phyloP scores from a whole-genome alignment of 2,113 vertebrate genomes.

The Trachemys scripta region DNA sequence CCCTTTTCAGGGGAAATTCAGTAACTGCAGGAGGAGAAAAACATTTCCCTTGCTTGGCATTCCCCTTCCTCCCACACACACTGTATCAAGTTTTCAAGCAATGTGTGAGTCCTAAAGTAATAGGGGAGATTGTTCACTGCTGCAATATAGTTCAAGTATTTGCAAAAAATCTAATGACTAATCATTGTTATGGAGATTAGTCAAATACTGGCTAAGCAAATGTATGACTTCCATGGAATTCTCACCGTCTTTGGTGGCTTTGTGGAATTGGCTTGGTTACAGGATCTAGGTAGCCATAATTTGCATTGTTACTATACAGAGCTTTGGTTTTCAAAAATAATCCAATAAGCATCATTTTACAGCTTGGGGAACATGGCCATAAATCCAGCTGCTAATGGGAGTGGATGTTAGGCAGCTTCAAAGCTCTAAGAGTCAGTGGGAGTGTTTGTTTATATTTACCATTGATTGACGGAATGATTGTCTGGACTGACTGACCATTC shows the following conservation, averaged over 20 bases:
- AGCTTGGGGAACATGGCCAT: neutral
- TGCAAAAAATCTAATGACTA: neutral
- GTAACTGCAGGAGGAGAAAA: neutral
- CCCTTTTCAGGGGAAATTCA: neutral
- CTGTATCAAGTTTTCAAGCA: neutral
- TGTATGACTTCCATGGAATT: neutral
- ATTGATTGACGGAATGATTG: neutral
- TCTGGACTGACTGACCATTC: neutral
- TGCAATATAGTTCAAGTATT: neutral
- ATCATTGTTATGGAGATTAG: neutral
- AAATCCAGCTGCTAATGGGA: neutral
- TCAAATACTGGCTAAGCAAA: neutral
- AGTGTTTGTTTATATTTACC: neutral
- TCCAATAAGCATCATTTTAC: neutral
- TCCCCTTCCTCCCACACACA: neutral
- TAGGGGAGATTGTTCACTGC: neutral
- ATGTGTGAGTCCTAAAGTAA: neutral
- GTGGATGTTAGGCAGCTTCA: neutral
- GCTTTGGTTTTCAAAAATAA: neutral
- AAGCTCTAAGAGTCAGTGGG: rapidly evolving
- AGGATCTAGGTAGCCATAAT: neutral
- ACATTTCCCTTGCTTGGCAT: neutral
- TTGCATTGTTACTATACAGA: neutral
- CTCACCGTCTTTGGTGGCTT: neutral
- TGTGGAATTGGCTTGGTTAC: neutral